Evolutionary conservation across 2,888 invertebrate genomes (phyloP), one percentile per base, ranked within the genome.

Genomic region (Dastarcus helophoroides): DNA sequence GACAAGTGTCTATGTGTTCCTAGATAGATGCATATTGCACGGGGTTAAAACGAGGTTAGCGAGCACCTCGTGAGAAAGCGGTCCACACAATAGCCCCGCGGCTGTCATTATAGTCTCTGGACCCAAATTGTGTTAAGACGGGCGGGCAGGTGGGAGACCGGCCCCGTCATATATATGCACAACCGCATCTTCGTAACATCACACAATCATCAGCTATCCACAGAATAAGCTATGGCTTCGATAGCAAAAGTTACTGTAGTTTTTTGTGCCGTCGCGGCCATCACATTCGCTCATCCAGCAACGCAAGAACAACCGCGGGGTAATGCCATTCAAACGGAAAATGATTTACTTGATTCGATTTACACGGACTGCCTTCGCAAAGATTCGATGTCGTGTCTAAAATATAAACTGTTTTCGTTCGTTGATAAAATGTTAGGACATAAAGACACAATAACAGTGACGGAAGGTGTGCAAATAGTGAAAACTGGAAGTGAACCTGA

Each of bases 341-440:
- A 80, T 54, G 85, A 86, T 48, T 71, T 84, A 37, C 76, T 85
- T 66, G 78, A 80, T 50, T 67, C 76, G 50, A 77, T 78, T 54
- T 79, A 79, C 58, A 68, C 68, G 48, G 86, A 86, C 51, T 86
- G 86, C 55, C 63, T 83, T 40, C 72, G 76, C 50, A 86, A 85
- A 61, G 85, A 85, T 54, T 83, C 85, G 14, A 76, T 81, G 44
- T 77, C 80, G 60, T 86, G 86, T 59, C 74, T 86, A 50, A 86
- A 85, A 60, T 82, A 83, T 68, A 86, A 85, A 58, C 73, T 86
- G 54, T 83, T 85, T 67, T 77, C 81, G 12, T 84, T 79, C 62
- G 81, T 86, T 44, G 86, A 86, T 65, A 85, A 85, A 62, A 79
- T 82, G 68, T 67, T 85, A 36, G 76, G 78, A 27, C 78, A 79